Evolutionary conservation across 2,797 vertebrate genomes (phyloP).

Genomic region (Esox masquinongy): DNA sequence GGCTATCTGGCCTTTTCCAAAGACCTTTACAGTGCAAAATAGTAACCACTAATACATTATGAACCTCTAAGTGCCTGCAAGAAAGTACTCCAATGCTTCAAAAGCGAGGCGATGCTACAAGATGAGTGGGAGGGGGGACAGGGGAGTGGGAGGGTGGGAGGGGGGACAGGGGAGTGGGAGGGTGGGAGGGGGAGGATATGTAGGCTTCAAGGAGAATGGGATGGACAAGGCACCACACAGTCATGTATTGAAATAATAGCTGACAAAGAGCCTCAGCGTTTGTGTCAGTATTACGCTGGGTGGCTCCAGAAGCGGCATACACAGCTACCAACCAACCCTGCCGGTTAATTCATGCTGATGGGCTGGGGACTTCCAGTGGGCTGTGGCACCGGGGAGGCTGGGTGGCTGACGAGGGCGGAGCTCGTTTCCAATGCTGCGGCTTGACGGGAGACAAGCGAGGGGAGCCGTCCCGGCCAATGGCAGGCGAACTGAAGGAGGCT

Average conservation of each 20-base stretch:
- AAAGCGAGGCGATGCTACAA: not conserved
- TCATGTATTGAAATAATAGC: slow-evolving; percentile 78
- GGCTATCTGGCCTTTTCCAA: not conserved
- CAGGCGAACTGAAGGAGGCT: slow-evolving; percentile 66
- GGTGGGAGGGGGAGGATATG: slow-evolving; percentile 52
- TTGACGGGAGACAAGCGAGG: slow-evolving; percentile 64
- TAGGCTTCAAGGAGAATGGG: slow-evolving; percentile 54
- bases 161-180: slow-evolving; percentile 44
- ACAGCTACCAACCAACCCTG: slow-evolving; percentile 60
- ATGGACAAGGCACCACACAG: slow-evolving; percentile 67
- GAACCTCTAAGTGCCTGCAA: not conserved
- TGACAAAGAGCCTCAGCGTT: slow-evolving; percentile 78
- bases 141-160: slow-evolving; percentile 41
- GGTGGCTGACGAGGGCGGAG: slow-evolving; percentile 63
- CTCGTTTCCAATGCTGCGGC: slow-evolving; percentile 64
- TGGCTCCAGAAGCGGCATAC: slow-evolving; percentile 74
- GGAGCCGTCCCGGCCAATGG: slow-evolving; percentile 57
- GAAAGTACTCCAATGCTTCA: not conserved
- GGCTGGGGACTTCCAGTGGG: slow-evolving; percentile 69
- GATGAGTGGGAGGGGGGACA: slow-evolving; percentile 64
- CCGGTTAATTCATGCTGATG: slow-evolving; percentile 72
- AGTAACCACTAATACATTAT: not conserved
- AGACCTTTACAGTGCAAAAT: not conserved
- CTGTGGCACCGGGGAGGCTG: slow-evolving; percentile 61
- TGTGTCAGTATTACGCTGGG: slow-evolving; percentile 72